Percentiles rank a stretch among this genome's conserved stretches.
Evolutionary conservation across 2,113 vertebrate genomes (phyloP).

Genomic region (Sceloporus undulatus): DNA sequence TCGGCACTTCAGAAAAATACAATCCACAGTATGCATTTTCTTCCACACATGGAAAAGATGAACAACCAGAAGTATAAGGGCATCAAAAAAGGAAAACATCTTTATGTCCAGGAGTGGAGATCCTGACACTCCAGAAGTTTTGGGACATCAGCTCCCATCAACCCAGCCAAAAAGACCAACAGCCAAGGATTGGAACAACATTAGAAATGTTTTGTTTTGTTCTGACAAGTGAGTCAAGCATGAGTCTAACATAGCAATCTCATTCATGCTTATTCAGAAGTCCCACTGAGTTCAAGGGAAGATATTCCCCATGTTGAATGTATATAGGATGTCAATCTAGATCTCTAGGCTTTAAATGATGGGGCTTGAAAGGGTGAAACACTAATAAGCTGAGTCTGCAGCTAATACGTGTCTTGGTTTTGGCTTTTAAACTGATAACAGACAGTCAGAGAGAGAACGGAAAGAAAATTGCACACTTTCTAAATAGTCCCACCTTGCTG

Average conservation of each 20-base stretch:
- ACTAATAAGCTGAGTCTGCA: background rate
- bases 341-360: background rate
- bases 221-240: background rate
- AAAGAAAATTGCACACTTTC: background rate
- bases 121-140: too few species aligned
- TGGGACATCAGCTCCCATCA: background rate
- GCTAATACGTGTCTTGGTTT: background rate
- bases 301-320: background rate
- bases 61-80: background rate
- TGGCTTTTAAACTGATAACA: background rate
- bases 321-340: background rate
- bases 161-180: background rate
- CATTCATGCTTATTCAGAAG: background rate
- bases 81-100: background rate
- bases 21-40: background rate
- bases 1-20: background rate
- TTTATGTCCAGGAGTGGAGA: background rate
- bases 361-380: background rate
- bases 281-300: background rate
- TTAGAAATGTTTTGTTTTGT: too few species aligned
- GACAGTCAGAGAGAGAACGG: too few species aligned
- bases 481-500: background rate
- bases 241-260: background rate
- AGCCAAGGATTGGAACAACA: background rate
- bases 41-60: too few species aligned